phyloP scores from a whole-genome alignment of 2,797 vertebrate species.

The Melanotaenia trifasciata region DNA sequence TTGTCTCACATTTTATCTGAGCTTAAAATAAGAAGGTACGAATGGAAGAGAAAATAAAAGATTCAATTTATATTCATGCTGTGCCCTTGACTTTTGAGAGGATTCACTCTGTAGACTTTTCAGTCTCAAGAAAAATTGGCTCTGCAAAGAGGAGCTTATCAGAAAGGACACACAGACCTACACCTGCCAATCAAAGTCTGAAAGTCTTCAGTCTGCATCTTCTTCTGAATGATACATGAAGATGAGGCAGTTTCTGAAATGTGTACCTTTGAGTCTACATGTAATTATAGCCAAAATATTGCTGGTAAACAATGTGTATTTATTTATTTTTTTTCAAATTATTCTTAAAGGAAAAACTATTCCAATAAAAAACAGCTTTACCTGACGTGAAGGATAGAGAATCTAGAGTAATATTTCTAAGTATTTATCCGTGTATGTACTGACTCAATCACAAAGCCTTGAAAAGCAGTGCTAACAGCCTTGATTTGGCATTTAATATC shows the following conservation, averaged over 20 bases:
- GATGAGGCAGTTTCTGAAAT: constrained; percentile 5
- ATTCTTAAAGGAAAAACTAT: no score
- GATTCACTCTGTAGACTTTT: constrained; percentile 52
- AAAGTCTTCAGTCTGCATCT: constrained; percentile 6
- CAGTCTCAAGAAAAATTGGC: constrained; percentile 47
- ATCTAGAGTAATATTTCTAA: neutral
- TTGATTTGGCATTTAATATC: neutral
- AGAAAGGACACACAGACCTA: constrained; percentile 48
- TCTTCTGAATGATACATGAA: neutral
- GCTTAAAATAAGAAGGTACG: neutral
- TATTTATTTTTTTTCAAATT: no score
- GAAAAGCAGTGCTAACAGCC: neutral
- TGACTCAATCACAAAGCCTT: neutral
- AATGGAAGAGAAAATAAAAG: neutral
- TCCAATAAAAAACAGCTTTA: no score
- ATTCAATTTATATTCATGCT: constrained; percentile 38
- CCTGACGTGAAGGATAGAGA: no score
- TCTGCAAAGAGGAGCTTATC: constrained; percentile 55
- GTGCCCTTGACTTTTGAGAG: constrained; percentile 50
- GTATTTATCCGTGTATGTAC: neutral
- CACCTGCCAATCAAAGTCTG: constrained; percentile 40
- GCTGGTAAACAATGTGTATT: neutral
- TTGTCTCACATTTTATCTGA: neutral
- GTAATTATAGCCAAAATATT: neutral
- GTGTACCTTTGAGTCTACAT: neutral